Conservation (phyloP, 1,140 invertebrate genomes). For the Procambarus clarkii region DNA sequence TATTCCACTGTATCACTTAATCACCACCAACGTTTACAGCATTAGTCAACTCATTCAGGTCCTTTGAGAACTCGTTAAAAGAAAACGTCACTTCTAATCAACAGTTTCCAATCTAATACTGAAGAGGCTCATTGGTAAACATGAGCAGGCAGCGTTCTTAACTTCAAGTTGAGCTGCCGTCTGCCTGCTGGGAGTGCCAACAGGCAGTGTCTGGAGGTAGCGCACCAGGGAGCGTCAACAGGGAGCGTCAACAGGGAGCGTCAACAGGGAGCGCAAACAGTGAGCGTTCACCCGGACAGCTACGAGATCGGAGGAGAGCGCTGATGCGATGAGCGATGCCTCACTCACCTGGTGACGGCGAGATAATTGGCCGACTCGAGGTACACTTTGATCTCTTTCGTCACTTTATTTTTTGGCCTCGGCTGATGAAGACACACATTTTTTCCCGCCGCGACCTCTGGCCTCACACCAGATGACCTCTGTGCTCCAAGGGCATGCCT, state of each 20-base stretch:
- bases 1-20: constrained; percentile 19
- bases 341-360: not conserved
- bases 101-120: not conserved
- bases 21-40: not conserved
- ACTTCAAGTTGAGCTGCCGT: not conserved
- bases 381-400: not conserved
- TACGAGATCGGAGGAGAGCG: not conserved
- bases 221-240: not conserved
- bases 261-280: constrained; percentile 3
- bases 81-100: not conserved
- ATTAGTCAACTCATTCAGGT: not conserved
- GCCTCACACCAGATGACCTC: constrained; percentile 70
- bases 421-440: not conserved
- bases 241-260: not conserved
- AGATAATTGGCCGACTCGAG: not conserved
- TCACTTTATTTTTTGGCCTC: not conserved
- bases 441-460: not conserved
- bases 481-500: constrained; percentile 66
- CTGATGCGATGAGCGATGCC: not conserved
- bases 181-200: not conserved
- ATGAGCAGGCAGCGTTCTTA: not conserved
- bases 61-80: not conserved
- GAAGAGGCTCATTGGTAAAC: not conserved
- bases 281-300: constrained; percentile 28
- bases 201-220: not conserved